Conservation (phyloP, 2,113 vertebrate species). For the Melanostigma gelatinosum region DNA sequence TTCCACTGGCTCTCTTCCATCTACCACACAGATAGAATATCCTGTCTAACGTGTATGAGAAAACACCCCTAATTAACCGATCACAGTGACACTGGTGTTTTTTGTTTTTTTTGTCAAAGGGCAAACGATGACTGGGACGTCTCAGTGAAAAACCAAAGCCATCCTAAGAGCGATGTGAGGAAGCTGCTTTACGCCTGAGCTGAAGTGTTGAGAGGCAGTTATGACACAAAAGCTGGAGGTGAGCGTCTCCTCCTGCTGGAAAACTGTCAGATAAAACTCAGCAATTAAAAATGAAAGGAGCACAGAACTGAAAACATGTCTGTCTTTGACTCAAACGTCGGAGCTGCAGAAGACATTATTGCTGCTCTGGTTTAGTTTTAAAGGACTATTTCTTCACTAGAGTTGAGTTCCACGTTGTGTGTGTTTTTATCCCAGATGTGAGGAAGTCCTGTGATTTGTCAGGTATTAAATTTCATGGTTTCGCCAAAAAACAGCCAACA, state of each 20-base stretch:
- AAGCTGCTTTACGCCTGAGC: not conserved
- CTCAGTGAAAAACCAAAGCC: conserved; percentile 26
- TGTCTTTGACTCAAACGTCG: not conserved
- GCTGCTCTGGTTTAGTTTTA: no score
- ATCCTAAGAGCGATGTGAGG: not conserved
- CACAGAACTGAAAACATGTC: conserved; percentile 3
- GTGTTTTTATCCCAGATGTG: not conserved
- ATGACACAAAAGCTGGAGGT: conserved; percentile 10
- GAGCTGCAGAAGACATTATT: no score
- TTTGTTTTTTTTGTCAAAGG: not conserved
- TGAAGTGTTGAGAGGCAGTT: not conserved
- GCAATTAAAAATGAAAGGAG: conserved; percentile 25
- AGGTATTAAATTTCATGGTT: not conserved
- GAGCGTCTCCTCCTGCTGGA: not conserved
- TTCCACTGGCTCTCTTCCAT: conserved; percentile 28
- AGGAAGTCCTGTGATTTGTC: not conserved
- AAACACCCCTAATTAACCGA: conserved; percentile 36
- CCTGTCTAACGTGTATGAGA: not conserved
- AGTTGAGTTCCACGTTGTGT: no score
- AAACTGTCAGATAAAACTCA: conserved; percentile 10
- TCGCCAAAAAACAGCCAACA: not conserved
- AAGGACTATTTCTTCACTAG: no score
- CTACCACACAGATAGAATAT: conserved; percentile 8
- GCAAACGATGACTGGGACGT: not conserved
- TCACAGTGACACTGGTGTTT: not conserved